Conservation (phyloP, 2,113 vertebrate genomes). For the Nibea coibor region DNA sequence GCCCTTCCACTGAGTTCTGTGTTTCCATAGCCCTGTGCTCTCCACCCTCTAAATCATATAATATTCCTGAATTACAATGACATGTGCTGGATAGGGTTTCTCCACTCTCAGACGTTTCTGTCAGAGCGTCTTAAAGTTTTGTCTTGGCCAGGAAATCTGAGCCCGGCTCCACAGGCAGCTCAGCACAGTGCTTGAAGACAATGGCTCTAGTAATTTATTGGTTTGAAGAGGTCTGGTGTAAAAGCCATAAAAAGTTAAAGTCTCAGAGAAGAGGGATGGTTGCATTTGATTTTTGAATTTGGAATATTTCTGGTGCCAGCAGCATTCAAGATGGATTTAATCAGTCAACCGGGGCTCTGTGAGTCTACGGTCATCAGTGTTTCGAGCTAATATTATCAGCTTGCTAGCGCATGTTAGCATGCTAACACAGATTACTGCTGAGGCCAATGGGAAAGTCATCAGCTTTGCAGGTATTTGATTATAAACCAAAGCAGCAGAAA, state of each 20-base stretch:
- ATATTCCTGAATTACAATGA: constrained; percentile 79
- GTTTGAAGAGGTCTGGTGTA: constrained; percentile 38
- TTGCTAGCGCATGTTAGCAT: background rate
- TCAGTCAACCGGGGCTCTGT: background rate
- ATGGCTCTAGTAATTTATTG: constrained; percentile 59
- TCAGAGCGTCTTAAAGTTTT: constrained; percentile 78
- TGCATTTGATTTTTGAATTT: constrained; percentile 17
- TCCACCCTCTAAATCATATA: constrained; percentile 76
- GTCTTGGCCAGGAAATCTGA: constrained; percentile 69
- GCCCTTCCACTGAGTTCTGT: constrained; percentile 43
- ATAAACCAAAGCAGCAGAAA: background rate
- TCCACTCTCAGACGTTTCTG: constrained; percentile 72
- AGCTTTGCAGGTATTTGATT: background rate
- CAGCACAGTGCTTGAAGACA: constrained; percentile 57
- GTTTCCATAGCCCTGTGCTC: constrained; percentile 72
- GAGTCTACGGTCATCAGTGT: background rate
- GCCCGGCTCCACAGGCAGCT: constrained; percentile 47
- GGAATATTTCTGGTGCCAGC: background rate
- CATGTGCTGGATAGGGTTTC: constrained; percentile 78
- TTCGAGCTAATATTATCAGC: background rate
- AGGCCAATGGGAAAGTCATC: background rate
- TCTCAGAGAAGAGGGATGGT: constrained; percentile 14
- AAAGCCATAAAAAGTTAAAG: constrained; percentile 39
- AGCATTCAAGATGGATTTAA: constrained; percentile 3
- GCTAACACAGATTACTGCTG: background rate